Evolutionary conservation across 2,113 vertebrate genomes (phyloP).

Genomic region (Condylura cristata): DNA sequence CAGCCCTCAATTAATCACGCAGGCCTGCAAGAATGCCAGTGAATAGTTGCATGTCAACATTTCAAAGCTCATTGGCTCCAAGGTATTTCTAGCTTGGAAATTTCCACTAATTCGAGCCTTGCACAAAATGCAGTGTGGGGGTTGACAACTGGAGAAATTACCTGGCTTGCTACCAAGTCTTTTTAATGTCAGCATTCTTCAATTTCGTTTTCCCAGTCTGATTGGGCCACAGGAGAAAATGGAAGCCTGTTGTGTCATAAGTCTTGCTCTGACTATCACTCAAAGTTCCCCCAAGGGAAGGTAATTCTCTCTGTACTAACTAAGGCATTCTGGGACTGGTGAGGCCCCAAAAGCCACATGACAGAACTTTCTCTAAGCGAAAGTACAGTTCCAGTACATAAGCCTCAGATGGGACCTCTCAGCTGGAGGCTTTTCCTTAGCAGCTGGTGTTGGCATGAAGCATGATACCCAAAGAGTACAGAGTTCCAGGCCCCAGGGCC

Average conservation of each 20-base stretch:
- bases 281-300: background rate
- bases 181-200: slow-evolving; percentile 16
- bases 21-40: background rate
- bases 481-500: background rate
- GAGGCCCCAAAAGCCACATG: background rate
- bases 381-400: background rate
- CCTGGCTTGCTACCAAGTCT: slow-evolving; percentile 57
- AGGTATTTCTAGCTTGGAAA: slow-evolving; percentile 75
- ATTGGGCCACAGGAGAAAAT: background rate
- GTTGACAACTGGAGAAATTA: slow-evolving; percentile 58
- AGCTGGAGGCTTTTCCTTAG: background rate
- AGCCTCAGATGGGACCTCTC: background rate
- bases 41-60: slow-evolving; percentile 57
- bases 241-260: background rate
- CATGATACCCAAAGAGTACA: background rate
- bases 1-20: background rate
- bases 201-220: background rate
- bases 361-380: background rate
- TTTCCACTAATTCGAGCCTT: slow-evolving; percentile 71
- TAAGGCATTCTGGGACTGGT: background rate
- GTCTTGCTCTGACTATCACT: background rate
- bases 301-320: background rate
- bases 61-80: slow-evolving; percentile 62
- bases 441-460: background rate
- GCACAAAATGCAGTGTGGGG: slow-evolving; percentile 27